Evolutionary conservation across 2,888 invertebrate genomes (phyloP).

Genomic region (Nycteola revayana): DNA sequence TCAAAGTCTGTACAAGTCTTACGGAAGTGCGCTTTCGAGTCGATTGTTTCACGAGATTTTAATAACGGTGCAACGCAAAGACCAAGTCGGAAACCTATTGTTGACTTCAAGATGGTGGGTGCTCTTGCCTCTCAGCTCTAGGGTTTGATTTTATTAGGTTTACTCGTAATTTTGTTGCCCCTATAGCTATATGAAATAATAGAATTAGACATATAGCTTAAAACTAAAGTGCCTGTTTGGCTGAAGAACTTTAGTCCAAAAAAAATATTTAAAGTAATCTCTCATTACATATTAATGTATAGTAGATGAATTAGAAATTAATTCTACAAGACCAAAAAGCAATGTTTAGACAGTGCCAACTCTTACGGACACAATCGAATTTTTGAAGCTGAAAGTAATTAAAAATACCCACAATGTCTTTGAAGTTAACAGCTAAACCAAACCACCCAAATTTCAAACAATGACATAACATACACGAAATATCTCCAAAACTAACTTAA

Average conservation of each 20-base stretch:
- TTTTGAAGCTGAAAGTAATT: too few species aligned
- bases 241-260: too few species aligned
- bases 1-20: slow-evolving; percentile 59
- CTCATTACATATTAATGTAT: too few species aligned
- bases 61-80: slow-evolving; percentile 81
- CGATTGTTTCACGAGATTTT: slow-evolving; percentile 82
- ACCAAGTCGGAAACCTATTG: slow-evolving; percentile 70
- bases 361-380: too few species aligned
- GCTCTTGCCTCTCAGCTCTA: slow-evolving; percentile 30
- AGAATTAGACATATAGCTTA: too few species aligned
- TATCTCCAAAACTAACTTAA: slow-evolving; percentile 25
- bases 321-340: too few species aligned
- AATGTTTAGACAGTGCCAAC: too few species aligned
- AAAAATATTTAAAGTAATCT: too few species aligned
- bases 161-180: slow-evolving; percentile 12
- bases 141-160: slow-evolving; percentile 56
- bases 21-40: slow-evolving; percentile 79
- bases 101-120: slow-evolving; percentile 70
- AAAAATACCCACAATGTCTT: too few species aligned
- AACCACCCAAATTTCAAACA: background rate
- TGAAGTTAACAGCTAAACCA: too few species aligned
- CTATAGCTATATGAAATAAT: slow-evolving; percentile 1
- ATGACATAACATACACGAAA: slow-evolving; percentile 2
- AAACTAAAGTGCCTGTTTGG: too few species aligned
- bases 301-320: too few species aligned